Conservation (phyloP, 2,113 vertebrate species). For the Bolborhynchus lineola region DNA sequence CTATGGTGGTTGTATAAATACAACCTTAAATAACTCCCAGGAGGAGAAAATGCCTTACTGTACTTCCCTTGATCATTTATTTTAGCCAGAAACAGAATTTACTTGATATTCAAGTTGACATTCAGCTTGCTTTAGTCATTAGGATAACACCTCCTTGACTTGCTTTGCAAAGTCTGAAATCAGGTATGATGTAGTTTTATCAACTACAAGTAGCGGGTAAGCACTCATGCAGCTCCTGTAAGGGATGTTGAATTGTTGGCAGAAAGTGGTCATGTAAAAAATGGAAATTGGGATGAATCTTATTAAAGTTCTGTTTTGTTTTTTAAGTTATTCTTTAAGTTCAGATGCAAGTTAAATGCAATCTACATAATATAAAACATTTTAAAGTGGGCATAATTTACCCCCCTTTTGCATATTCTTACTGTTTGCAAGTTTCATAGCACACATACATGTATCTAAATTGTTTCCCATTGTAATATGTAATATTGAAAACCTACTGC, state of each 20-base stretch:
- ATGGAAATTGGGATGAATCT: background rate
- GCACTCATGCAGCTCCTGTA: background rate
- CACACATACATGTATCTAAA: background rate
- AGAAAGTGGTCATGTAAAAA: background rate
- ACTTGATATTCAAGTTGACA: background rate
- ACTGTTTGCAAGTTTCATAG: background rate
- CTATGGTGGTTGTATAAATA: background rate
- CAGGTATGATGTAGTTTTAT: background rate
- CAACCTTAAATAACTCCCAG: background rate
- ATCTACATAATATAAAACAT: background rate
- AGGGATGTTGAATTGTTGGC: background rate
- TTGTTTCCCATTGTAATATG: background rate
- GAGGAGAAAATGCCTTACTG: background rate
- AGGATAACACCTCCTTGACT: background rate
- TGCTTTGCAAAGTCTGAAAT: background rate
- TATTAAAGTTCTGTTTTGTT: background rate
- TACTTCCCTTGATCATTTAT: background rate
- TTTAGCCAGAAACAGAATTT: background rate
- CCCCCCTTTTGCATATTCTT: rapidly evolving
- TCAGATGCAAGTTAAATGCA: background rate
- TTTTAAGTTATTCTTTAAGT: background rate
- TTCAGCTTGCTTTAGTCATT: background rate
- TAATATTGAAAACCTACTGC: background rate
- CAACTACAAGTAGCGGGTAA: background rate
- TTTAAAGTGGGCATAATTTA: background rate